A percentile compares a stretch with the other conserved stretches of the same genome.
Evolutionary conservation across 2,797 vertebrate species (phyloP).

Genomic region (Myripristis jacobus): DNA sequence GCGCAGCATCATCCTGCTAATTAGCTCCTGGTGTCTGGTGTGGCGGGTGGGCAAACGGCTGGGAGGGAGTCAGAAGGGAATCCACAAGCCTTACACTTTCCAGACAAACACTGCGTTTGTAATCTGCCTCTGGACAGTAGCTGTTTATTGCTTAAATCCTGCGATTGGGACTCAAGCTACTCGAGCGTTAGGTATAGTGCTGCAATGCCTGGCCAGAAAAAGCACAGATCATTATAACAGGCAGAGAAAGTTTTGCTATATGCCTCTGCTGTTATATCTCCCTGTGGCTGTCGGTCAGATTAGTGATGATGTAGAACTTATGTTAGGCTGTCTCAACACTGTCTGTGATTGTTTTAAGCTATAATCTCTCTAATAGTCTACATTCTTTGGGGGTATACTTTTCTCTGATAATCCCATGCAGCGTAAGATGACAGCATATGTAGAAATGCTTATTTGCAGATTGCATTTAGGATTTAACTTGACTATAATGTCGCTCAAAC

Average conservation of each 20-base stretch:
- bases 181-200: constrained; percentile 44
- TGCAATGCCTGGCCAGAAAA: constrained; percentile 37
- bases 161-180: constrained; percentile 58
- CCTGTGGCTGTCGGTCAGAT: constrained; percentile 55
- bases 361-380: constrained; percentile 66
- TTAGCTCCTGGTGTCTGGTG: constrained; percentile 93
- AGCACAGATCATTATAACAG: constrained; percentile 22
- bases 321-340: constrained; percentile 32
- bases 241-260: constrained; percentile 30
- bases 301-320: constrained; percentile 54
- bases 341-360: constrained; percentile 66
- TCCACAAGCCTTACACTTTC: constrained; percentile 88
- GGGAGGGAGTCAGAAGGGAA: constrained; percentile 89
- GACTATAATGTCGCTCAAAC: constrained; percentile 81
- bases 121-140: constrained; percentile 69
- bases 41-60: constrained; percentile 90
- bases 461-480: constrained; percentile 83
- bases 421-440: constrained; percentile 71
- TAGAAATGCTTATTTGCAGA: constrained; percentile 74
- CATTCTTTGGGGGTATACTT: constrained; percentile 68
- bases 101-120: constrained; percentile 82
- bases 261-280: constrained; percentile 43
- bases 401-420: constrained; percentile 75
- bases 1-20: constrained; percentile 97
- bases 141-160: constrained; percentile 71